phyloP scores from a whole-genome alignment of 2,888 invertebrate genomes.

The Epicampocera succincta region DNA sequence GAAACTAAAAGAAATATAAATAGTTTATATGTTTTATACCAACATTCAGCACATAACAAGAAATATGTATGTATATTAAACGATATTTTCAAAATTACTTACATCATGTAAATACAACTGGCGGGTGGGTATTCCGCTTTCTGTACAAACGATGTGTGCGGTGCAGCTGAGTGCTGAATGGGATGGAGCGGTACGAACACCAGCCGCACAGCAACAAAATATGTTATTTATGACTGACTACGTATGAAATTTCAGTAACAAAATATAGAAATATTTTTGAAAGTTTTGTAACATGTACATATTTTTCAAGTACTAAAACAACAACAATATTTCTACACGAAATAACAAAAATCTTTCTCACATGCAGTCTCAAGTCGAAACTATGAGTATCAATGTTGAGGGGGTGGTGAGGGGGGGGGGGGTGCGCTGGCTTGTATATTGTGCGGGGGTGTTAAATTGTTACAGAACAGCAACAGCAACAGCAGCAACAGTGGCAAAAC shows the following conservation, averaged over 20 bases:
- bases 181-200: background rate
- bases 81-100: slow-evolving; percentile 48
- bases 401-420: slow-evolving; percentile 1
- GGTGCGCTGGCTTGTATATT: background rate
- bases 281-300: slow-evolving; percentile 64
- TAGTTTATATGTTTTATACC: slow-evolving; percentile 41
- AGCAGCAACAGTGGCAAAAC: too few species aligned
- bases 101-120: slow-evolving; percentile 32
- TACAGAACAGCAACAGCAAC: slow-evolving; percentile 26
- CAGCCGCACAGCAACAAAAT: slow-evolving; percentile 2
- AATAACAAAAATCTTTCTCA: slow-evolving; percentile 52
- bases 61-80: slow-evolving; percentile 46
- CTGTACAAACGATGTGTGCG: background rate
- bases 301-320: slow-evolving; percentile 66
- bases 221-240: slow-evolving; percentile 56
- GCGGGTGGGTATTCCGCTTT: background rate
- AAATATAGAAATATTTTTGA: slow-evolving; percentile 43
- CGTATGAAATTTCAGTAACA: slow-evolving; percentile 24
- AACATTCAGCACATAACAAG: slow-evolving; percentile 48
- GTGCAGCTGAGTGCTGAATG: background rate
- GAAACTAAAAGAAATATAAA: slow-evolving; percentile 29
- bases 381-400: slow-evolving; percentile 32
- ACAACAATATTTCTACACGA: slow-evolving; percentile 66
- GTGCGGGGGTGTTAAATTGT: slow-evolving; percentile 51
- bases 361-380: slow-evolving; percentile 43